Percentiles rank a stretch among this genome's conserved stretches.
These are phyloP conservation scores for Fragum whitleyi DNA, from an alignment of 2,888 invertebrate species.

Conservation along the genomic window DNA sequence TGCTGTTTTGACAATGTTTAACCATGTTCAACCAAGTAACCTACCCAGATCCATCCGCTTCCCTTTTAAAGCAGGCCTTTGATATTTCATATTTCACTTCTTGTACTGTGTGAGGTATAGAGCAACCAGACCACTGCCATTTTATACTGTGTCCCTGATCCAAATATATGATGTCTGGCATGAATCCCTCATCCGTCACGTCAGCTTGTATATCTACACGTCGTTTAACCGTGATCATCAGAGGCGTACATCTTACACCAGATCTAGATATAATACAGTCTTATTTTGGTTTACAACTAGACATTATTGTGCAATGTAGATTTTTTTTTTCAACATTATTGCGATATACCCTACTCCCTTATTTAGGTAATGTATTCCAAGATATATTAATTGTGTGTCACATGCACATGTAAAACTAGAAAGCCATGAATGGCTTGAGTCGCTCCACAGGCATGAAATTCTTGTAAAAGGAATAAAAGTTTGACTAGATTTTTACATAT, in stretches of 20 bases:
- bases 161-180: constrained; percentile 82
- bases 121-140: constrained; percentile 83
- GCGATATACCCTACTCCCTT: no score
- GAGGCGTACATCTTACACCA: constrained; percentile 82
- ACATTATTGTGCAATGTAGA: no score
- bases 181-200: constrained; percentile 83
- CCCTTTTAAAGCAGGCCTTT: constrained; percentile 73
- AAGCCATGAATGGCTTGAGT: no score
- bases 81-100: constrained; percentile 77
- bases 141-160: constrained; percentile 83
- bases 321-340: no score
- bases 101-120: constrained; percentile 78
- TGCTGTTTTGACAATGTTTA: no score
- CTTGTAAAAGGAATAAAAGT: no score
- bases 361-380: no score
- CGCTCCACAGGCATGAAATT: no score
- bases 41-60: constrained; percentile 63
- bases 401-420: no score
- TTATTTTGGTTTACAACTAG: no score
- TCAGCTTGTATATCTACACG: constrained; percentile 78
- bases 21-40: not conserved
- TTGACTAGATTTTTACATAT: no score
- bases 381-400: no score
- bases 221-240: constrained; percentile 81
- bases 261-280: constrained; percentile 71